A percentile compares a stretch with the other conserved stretches of the same genome.
Conservation (phyloP, 2,797 vertebrate genomes). For the Argya squamiceps region DNA sequence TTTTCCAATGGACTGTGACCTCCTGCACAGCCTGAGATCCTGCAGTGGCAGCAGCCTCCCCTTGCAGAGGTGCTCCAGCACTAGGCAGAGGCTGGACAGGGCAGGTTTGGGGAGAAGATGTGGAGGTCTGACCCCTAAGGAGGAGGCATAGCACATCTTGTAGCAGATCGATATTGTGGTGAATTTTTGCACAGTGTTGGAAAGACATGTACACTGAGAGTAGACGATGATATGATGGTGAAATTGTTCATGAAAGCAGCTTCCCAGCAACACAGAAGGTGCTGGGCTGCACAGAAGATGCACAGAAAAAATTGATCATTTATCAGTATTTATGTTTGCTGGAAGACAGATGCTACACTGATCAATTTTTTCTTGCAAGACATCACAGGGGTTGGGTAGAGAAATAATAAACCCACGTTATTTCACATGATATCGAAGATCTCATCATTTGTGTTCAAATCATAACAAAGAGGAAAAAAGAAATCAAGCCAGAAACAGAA, state of each 20-base stretch:
- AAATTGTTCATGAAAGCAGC: not conserved
- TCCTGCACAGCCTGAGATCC: not conserved
- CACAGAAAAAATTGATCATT: not conserved
- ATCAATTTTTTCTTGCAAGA: not conserved
- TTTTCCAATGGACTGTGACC: not conserved
- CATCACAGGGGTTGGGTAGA: not conserved
- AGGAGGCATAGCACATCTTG: not conserved
- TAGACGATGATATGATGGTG: not conserved
- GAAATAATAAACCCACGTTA: not conserved
- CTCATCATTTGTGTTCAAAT: conserved; percentile 3
- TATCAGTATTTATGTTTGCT: not conserved
- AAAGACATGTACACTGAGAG: accelerated
- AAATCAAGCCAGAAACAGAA: not conserved
- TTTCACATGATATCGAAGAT: not conserved
- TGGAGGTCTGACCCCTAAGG: not conserved
- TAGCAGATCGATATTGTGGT: accelerated
- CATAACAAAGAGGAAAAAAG: not conserved
- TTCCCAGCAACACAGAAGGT: not conserved
- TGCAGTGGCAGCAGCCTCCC: not conserved
- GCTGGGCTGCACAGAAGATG: not conserved
- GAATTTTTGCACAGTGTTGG: not conserved
- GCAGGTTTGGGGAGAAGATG: not conserved
- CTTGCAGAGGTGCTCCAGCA: not conserved
- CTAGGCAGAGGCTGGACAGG: not conserved
- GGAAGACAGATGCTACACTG: not conserved